Percentiles rank a stretch among this genome's conserved stretches.
Evolutionary conservation across 2,797 vertebrate genomes (phyloP).

Genomic region (Lacerta agilis): DNA sequence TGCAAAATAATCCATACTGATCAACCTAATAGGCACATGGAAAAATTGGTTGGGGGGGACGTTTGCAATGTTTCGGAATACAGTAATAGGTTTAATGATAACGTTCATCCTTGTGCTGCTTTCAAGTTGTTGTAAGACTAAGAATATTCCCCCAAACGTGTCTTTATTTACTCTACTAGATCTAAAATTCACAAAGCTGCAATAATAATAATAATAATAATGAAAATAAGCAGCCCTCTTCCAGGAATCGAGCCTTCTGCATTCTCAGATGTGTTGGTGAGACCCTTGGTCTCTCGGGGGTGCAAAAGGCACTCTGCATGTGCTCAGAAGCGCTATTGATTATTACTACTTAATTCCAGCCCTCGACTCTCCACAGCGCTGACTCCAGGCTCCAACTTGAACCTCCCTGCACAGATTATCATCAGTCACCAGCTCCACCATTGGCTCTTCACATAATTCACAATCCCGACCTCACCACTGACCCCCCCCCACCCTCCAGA

Average conservation of each 20-base stretch:
- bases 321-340: neutral
- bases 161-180: too few relatives aligned
- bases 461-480: neutral
- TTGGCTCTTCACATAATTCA: too few relatives aligned
- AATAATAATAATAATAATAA: too few relatives aligned
- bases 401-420: neutral
- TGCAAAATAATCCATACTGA: too few relatives aligned
- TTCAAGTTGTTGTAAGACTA: too few relatives aligned
- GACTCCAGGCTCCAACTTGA: neutral
- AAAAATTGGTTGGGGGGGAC: neutral
- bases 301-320: neutral
- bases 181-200: too few relatives aligned
- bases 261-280: neutral
- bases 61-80: too few relatives aligned
- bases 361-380: neutral
- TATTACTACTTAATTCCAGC: neutral
- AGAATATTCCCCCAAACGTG: too few relatives aligned
- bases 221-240: neutral
- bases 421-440: neutral
- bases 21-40: neutral
- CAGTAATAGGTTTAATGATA: too few relatives aligned
- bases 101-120: too few relatives aligned
- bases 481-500: neutral
- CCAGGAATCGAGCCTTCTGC: neutral
- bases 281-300: neutral